A percentile compares a stretch with the other conserved stretches of the same genome.
phyloP scores from a whole-genome alignment of 1,140 invertebrate species.

The Drosophila repleta region DNA sequence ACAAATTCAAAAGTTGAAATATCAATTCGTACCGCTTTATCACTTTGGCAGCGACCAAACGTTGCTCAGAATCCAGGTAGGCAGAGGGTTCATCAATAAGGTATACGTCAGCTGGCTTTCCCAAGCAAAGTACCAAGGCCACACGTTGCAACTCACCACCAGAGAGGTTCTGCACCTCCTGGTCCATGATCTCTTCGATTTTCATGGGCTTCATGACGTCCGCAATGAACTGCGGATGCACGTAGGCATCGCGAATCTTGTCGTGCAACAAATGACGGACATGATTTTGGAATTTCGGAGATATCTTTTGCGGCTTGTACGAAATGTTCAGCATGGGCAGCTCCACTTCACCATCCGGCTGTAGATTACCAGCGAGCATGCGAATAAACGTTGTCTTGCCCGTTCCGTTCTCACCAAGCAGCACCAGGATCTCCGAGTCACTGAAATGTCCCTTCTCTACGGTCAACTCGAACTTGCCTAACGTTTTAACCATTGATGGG shows the following conservation, averaged over 20 bases:
- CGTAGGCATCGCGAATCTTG: slow-evolving; percentile 98
- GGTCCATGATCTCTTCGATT: slow-evolving; percentile 99
- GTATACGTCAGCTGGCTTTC: slow-evolving; percentile 99
- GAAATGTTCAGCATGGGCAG: slow-evolving; percentile 98
- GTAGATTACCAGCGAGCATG: slow-evolving; percentile 97
- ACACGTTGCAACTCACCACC: slow-evolving; percentile 99
- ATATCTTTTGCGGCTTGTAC: slow-evolving; percentile 99
- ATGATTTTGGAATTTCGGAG: slow-evolving; percentile 97
- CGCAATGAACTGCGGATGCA: slow-evolving; percentile 98
- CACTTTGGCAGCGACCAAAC: slow-evolving; percentile 99
- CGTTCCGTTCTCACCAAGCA: slow-evolving; percentile 99
- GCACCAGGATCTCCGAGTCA: slow-evolving; percentile 99
- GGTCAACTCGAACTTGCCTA: slow-evolving; percentile 92
- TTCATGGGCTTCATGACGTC: slow-evolving; percentile 99
- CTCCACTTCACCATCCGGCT: slow-evolving; percentile 93
- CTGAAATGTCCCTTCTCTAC: slow-evolving; percentile 97
- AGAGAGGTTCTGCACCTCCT: slow-evolving; percentile 99
- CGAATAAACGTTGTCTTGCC: slow-evolving; percentile 99
- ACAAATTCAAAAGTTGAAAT: neutral
- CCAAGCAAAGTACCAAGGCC: slow-evolving; percentile 97
- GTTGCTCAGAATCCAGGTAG: slow-evolving; percentile 99
- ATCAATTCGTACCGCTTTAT: slow-evolving; percentile 92
- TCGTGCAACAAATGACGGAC: slow-evolving; percentile 97
- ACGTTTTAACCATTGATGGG: slow-evolving; percentile 93
- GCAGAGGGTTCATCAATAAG: slow-evolving; percentile 99